A percentile compares a stretch with the other conserved stretches of the same genome.
These are phyloP conservation scores for Aphrocallistes beatrix DNA, from an alignment of 37 sponge, comb jelly and placozoan species.

Conservation along the genomic window DNA sequence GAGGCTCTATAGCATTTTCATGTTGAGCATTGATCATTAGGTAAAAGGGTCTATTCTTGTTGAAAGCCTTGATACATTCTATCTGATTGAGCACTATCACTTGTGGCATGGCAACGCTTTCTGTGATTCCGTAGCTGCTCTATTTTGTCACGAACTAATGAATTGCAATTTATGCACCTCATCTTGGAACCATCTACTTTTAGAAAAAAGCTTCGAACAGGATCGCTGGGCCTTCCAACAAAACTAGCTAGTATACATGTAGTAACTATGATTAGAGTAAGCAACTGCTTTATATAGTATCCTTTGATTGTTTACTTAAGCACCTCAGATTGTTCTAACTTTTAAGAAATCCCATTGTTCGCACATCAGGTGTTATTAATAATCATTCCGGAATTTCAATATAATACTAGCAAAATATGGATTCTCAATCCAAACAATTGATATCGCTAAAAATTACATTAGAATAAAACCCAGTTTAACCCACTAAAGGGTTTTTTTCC, in stretches of 20 bases:
- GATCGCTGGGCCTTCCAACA: background rate
- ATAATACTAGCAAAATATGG: background rate
- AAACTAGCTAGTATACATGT: background rate
- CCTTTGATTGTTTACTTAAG: constrained; percentile 12
- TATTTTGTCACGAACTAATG: background rate
- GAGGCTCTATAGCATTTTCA: background rate
- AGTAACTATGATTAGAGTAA: constrained; percentile 11
- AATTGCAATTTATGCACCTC: constrained; percentile 7
- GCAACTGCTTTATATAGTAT: background rate
- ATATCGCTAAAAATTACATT: background rate
- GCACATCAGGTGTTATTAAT: constrained; percentile 2
- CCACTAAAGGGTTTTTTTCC: background rate
- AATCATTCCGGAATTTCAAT: constrained; percentile 5
- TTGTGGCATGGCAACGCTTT: background rate
- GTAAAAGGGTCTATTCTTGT: constrained; percentile 13
- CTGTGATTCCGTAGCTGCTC: background rate
- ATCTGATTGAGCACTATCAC: background rate
- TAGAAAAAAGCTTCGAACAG: no score
- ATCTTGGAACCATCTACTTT: background rate
- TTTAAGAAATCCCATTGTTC: constrained; percentile 18
- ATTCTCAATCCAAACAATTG: constrained; percentile 17
- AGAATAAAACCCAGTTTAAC: constrained; percentile 10
- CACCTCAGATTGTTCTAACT: constrained; percentile 4
- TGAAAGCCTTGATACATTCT: background rate
- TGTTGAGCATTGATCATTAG: constrained; percentile 11